Conservation (phyloP, 2,888 invertebrate species). For the Eupelmus urozonus region DNA sequence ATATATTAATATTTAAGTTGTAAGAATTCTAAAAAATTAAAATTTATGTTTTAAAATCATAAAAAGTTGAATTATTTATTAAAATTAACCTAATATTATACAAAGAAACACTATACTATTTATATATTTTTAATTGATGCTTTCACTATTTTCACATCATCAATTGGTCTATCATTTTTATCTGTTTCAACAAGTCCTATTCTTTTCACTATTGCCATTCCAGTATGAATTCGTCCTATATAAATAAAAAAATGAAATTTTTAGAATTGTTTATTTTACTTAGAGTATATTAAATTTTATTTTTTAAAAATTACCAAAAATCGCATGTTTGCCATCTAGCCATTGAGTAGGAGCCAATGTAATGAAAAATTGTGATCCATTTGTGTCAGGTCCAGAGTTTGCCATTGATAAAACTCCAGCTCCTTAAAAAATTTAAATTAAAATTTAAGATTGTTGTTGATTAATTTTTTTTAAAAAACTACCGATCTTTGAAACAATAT, state of each 20-base stretch:
- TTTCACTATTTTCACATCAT: slow-evolving; percentile 89
- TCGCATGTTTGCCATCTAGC: slow-evolving; percentile 98
- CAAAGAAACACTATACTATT: slow-evolving; percentile 18
- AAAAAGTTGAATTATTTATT: slow-evolving; percentile 26
- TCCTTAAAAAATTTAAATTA: slow-evolving; percentile 79
- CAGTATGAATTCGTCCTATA: slow-evolving; percentile 85
- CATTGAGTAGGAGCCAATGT: slow-evolving; percentile 97
- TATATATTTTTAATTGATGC: slow-evolving; percentile 77
- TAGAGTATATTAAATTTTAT: slow-evolving; percentile 10
- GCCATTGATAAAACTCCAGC: slow-evolving; percentile 95
- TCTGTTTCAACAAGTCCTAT: slow-evolving; percentile 97
- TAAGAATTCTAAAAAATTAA: neutral
- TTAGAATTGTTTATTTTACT: slow-evolving; percentile 8
- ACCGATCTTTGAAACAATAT: neutral
- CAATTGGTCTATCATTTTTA: slow-evolving; percentile 92
- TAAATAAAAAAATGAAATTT: too few species aligned
- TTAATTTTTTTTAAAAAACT: too few species aligned
- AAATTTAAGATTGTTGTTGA: too few species aligned
- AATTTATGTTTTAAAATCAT: neutral
- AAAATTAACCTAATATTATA: slow-evolving; percentile 18
- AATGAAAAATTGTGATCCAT: slow-evolving; percentile 99
- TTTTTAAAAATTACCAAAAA: slow-evolving; percentile 84
- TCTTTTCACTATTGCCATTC: slow-evolving; percentile 94
- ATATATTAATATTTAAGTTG: too few species aligned
- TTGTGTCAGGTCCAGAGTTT: slow-evolving; percentile 97